These are phyloP conservation scores for Gadopsis marmoratus DNA, from an alignment of 2,797 vertebrate species.

Conservation along the genomic window DNA sequence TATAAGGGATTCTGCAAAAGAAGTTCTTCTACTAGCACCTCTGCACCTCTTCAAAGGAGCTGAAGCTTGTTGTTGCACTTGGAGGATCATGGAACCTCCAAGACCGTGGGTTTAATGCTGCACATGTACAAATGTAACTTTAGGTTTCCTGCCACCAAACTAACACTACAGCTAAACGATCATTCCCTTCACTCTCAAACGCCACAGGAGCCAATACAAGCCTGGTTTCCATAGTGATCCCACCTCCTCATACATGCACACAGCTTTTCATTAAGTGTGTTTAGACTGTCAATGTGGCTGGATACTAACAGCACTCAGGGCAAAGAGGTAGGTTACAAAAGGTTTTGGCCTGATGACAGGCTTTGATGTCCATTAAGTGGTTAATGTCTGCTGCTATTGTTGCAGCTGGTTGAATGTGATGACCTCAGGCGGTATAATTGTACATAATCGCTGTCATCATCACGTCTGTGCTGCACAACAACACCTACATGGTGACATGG, in stretches of 20 bases:
- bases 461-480: background rate
- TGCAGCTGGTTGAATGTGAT: background rate
- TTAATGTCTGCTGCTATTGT: background rate
- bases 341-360: background rate
- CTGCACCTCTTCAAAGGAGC: background rate
- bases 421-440: background rate
- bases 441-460: background rate
- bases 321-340: slow-evolving; percentile 18
- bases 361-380: background rate
- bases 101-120: background rate
- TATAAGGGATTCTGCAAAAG: background rate
- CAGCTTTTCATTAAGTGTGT: slow-evolving; percentile 6
- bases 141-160: slow-evolving; percentile 2
- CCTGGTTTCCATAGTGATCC: slow-evolving; percentile 28
- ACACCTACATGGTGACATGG: background rate
- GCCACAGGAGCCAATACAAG: background rate
- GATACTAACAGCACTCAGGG: background rate
- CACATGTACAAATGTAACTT: background rate
- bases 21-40: too few species aligned
- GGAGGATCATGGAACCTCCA: too few species aligned
- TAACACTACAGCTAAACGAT: background rate
- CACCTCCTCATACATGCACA: background rate
- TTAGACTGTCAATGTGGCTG: background rate
- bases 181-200: background rate
- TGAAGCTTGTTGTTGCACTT: background rate